Evolutionary conservation across 23 tunicate species (phyloP), one percentile per base, ranked within the genome.

Genomic region (Botrylloides violaceus): DNA sequence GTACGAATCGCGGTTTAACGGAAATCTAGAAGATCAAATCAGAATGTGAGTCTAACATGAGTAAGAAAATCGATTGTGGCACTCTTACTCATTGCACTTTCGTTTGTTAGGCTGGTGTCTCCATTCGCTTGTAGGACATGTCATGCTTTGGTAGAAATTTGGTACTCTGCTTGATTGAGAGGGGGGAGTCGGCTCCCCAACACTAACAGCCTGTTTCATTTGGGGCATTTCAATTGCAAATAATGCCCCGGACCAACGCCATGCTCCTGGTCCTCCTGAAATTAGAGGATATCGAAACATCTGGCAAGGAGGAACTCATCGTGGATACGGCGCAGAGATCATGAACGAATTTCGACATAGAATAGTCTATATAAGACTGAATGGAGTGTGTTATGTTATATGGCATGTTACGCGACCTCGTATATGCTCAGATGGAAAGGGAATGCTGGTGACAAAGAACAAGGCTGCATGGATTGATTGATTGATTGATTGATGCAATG

Each of bases 221-320:
- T 43, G 53, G 32, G 70, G 70, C 79, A 75, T 49, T 21, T 64
- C 32, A n/a, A 81, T 66, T 21, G 70, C 95, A 56, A 80, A 87
- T 79, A 87, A 75, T 22, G 75, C 85, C 7, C 95, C 95, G 4
- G 95, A 66, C 95, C 95, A 87, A 18, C 85, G 61, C 80, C 84
- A 87, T 28, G 84, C 66, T 7, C 95, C 95, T 2, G 95, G 95
- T 19, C 79, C 95, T 37, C 95, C 95, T 87, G n/a, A n/a, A n/a
- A n/a, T n/a, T n/a, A n/a, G n/a, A n/a, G n/a, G n/a, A n/a, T n/a
- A n/a, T n/a, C n/a, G n/a, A n/a, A n/a, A n/a, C n/a, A n/a, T n/a
- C n/a, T n/a, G n/a, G n/a, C n/a, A n/a, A n/a, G n/a, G n/a, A n/a
- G n/a, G n/a, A n/a, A n/a, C n/a, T n/a, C n/a, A n/a, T n/a, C n/a